phyloP scores from a whole-genome alignment of 2,797 vertebrate species.

The Euphonia xanthogaster region DNA sequence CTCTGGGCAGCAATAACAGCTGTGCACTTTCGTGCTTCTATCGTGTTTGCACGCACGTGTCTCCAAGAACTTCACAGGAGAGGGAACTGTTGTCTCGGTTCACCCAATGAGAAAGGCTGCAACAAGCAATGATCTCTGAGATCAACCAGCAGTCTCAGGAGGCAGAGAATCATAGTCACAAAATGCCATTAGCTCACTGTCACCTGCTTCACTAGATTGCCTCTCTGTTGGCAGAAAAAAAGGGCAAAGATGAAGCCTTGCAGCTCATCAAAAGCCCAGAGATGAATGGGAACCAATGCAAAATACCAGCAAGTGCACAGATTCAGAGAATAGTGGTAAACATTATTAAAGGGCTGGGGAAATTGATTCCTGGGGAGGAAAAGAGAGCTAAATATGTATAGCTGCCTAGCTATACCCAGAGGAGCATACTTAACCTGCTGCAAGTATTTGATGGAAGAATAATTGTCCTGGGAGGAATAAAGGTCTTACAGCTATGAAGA shows the following conservation, averaged over 20 bases:
- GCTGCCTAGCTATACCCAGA: conserved; percentile 39
- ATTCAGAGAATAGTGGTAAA: conserved; percentile 37
- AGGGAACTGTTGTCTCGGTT: background rate
- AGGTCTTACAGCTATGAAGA: conserved; percentile 62
- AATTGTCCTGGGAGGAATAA: conserved; percentile 52
- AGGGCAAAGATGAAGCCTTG: conserved; percentile 5
- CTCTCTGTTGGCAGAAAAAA: background rate
- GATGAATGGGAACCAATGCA: conserved; percentile 4
- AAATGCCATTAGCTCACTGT: background rate
- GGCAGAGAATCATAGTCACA: background rate
- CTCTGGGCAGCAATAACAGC: background rate
- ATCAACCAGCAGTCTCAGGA: background rate
- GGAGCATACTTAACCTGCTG: conserved; percentile 38
- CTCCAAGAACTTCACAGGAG: background rate
- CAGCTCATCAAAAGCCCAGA: background rate
- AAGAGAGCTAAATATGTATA: conserved; percentile 41
- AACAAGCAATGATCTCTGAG: background rate
- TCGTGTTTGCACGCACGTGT: background rate
- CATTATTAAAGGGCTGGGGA: conserved; percentile 41
- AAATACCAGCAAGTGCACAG: conserved; percentile 3
- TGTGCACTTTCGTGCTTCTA: background rate
- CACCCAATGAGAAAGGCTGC: background rate
- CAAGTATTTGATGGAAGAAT: conserved; percentile 60
- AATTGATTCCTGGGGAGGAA: conserved; percentile 43
- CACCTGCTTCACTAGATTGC: background rate